These are phyloP conservation scores for Pangasius larnaudii DNA, from an alignment of 2,797 vertebrate species.

Conservation along the genomic window DNA sequence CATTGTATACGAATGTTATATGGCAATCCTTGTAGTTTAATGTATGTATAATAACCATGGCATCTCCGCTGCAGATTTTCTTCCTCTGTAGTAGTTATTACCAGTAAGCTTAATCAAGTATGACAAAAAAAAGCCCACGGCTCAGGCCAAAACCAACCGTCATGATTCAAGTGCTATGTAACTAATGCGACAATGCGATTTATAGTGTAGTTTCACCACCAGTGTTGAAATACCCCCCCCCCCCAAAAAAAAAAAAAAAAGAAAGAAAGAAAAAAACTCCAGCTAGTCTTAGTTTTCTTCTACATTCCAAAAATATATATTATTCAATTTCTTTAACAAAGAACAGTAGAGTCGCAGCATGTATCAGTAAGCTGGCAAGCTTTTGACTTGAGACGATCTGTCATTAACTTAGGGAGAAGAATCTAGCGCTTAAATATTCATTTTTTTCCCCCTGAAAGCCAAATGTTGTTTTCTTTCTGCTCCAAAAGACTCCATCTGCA, in stretches of 20 bases:
- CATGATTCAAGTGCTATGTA: constrained; percentile 62
- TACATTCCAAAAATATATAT: neutral
- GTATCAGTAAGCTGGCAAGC: constrained; percentile 45
- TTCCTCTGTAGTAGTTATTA: constrained; percentile 54
- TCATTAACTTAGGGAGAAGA: constrained; percentile 46
- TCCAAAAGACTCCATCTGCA: constrained; percentile 55
- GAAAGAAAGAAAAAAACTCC: neutral
- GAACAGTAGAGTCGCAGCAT: constrained; percentile 35
- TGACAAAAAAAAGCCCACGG: constrained; percentile 56
- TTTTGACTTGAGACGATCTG: constrained; percentile 37
- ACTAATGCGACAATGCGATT: constrained; percentile 60
- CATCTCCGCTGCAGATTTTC: constrained; percentile 50
- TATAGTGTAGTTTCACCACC: constrained; percentile 61
- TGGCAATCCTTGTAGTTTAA: constrained; percentile 49
- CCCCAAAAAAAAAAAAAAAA: neutral
- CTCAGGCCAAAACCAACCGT: constrained; percentile 54
- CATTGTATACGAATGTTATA: constrained; percentile 61
- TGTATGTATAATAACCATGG: constrained; percentile 62
- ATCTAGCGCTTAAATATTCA: constrained; percentile 48
- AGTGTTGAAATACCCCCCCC: constrained; percentile 38
- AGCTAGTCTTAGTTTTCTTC: constrained; percentile 63
- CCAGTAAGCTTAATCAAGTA: constrained; percentile 63
- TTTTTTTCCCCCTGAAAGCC: constrained; percentile 37
- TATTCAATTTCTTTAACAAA: constrained; percentile 32
- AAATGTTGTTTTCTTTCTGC: constrained; percentile 59